Conservation (phyloP, 2,888 invertebrate genomes). For the Papilio demoleus region DNA sequence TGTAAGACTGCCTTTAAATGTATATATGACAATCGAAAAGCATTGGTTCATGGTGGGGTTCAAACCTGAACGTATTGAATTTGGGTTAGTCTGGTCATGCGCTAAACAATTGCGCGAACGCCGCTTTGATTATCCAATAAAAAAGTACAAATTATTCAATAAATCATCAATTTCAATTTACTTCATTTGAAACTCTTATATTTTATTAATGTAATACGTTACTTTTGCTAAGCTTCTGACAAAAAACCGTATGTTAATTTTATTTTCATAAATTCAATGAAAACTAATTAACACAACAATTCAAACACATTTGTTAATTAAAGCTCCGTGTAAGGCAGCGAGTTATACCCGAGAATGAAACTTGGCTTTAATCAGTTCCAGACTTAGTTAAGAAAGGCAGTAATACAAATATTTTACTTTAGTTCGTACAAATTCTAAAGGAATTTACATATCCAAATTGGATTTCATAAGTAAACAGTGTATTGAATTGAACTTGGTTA, state of each 20-base stretch:
- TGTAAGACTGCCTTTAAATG: no score
- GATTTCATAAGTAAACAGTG: conserved; percentile 32
- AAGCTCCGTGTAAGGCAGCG: conserved; percentile 6
- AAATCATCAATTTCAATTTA: no score
- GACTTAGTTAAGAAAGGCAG: conserved; percentile 33
- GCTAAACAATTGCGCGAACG: no score
- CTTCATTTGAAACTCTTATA: no score
- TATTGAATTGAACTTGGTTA: conserved; percentile 31
- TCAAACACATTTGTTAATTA: conserved; percentile 25
- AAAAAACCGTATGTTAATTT: background rate
- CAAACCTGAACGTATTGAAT: no score
- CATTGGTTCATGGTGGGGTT: no score
- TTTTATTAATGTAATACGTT: no score
- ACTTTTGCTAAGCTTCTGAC: background rate
- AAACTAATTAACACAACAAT: conserved; percentile 26
- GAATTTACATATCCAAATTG: conserved; percentile 36
- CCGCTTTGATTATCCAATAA: no score
- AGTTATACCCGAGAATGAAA: conserved; percentile 24
- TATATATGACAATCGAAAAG: no score
- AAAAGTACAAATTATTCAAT: no score
- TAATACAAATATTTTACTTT: conserved; percentile 35
- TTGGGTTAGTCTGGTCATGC: no score
- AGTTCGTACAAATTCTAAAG: conserved; percentile 23
- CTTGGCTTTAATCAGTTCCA: conserved; percentile 35
- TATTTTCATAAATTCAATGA: background rate